Percentiles rank a stretch among this genome's conserved stretches.
These are phyloP conservation scores for Ochropleura plecta DNA, from an alignment of 2,888 invertebrate species.

Conservation along the genomic window DNA sequence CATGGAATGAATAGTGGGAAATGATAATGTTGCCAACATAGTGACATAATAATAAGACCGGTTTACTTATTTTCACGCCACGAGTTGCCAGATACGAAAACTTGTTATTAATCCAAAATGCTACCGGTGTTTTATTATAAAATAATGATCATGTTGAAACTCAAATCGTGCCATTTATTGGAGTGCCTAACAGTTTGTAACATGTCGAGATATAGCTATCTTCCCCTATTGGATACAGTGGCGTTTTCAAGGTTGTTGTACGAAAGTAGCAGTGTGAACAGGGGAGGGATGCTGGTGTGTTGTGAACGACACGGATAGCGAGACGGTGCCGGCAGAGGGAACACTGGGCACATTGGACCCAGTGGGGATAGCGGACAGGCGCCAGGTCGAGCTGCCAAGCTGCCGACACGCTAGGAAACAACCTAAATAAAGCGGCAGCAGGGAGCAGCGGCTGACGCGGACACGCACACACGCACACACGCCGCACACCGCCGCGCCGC, in stretches of 20 bases:
- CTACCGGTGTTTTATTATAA: slow-evolving; percentile 55
- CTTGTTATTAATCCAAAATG: slow-evolving; percentile 44
- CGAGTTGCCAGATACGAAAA: slow-evolving; percentile 58
- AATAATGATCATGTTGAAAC: slow-evolving; percentile 40
- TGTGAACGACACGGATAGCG: slow-evolving; percentile 67
- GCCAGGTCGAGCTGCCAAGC: slow-evolving; percentile 65
- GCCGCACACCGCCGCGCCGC: slow-evolving; percentile 73
- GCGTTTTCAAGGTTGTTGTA: slow-evolving; percentile 46
- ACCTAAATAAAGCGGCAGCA: slow-evolving; percentile 88
- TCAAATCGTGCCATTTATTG: slow-evolving; percentile 38
- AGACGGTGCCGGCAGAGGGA: slow-evolving; percentile 52
- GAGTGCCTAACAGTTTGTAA: slow-evolving; percentile 22
- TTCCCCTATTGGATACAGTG: slow-evolving; percentile 22
- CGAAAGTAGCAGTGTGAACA: slow-evolving; percentile 42
- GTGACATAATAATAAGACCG: slow-evolving; percentile 70
- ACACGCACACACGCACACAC: slow-evolving; percentile 74
- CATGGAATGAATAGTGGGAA: slow-evolving; percentile 74
- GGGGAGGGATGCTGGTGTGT: slow-evolving; percentile 47
- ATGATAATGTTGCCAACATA: slow-evolving; percentile 69
- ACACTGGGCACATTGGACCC: slow-evolving; percentile 36
- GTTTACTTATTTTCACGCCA: slow-evolving; percentile 65
- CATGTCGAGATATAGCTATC: slow-evolving; percentile 6
- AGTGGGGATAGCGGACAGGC: slow-evolving; percentile 64
- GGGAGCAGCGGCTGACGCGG: slow-evolving; percentile 86
- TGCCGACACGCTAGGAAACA: slow-evolving; percentile 83